These are phyloP conservation scores for Caenorhabditis remanei DNA, from an alignment of 1,140 invertebrate genomes.

Conservation along the genomic window DNA sequence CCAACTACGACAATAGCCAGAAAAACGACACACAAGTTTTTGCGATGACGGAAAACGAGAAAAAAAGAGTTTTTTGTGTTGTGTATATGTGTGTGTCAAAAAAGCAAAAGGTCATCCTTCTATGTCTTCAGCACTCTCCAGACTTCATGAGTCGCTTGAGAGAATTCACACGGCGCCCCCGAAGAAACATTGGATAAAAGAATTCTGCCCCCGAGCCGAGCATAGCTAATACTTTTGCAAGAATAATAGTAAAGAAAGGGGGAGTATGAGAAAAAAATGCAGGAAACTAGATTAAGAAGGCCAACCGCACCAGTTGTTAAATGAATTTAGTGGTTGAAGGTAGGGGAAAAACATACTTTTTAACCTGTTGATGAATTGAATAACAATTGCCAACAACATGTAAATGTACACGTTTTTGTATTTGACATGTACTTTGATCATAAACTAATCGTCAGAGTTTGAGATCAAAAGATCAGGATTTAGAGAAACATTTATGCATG, in stretches of 20 bases:
- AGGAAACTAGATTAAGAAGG: background rate
- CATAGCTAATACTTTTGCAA: background rate
- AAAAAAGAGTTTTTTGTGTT: background rate
- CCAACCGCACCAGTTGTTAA: background rate
- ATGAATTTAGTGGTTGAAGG: background rate
- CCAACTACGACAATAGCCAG: background rate
- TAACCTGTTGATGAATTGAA: background rate
- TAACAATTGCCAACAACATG: background rate
- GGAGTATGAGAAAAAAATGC: background rate
- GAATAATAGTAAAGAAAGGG: background rate
- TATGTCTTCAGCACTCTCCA: slow-evolving; percentile 33
- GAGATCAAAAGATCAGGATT: slow-evolving; percentile 31
- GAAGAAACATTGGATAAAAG: background rate
- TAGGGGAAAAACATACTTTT: too few relatives aligned
- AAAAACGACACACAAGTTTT: background rate
- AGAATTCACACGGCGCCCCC: background rate
- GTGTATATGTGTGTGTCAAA: slow-evolving; percentile 27
- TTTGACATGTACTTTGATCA: background rate
- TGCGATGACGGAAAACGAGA: background rate
- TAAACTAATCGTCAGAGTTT: background rate
- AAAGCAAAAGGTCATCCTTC: slow-evolving; percentile 43
- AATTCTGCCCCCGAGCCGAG: background rate
- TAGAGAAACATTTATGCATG: slow-evolving; percentile 8
- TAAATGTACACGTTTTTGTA: background rate
- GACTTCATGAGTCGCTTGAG: slow-evolving; percentile 19